A percentile compares a stretch with the other conserved stretches of the same genome.
Conservation (phyloP, 2,797 vertebrate species). For the Myotis vivesi region DNA sequence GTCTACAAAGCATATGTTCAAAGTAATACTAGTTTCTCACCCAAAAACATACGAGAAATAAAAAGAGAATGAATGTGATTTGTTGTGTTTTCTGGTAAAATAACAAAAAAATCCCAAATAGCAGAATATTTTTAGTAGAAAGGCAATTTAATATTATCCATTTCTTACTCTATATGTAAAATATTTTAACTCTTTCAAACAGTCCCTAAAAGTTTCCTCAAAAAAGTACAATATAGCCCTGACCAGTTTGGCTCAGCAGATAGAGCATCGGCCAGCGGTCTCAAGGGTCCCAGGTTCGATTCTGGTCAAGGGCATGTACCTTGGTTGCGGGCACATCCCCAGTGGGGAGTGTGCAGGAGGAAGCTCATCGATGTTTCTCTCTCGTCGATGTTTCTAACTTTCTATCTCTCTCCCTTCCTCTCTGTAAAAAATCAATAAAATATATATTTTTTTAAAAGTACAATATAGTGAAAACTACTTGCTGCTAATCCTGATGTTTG, state of each 20-base stretch:
- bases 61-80: not conserved
- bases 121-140: not conserved
- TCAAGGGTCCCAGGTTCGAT: too few species aligned
- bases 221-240: not conserved
- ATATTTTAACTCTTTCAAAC: slow-evolving; percentile 28
- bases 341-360: too few species aligned
- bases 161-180: not conserved
- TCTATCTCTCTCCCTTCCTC: too few species aligned
- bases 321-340: too few species aligned
- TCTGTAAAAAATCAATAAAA: too few species aligned
- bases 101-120: not conserved
- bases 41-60: not conserved
- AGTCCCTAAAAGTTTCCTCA: not conserved
- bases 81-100: slow-evolving; percentile 3
- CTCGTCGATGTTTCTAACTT: too few species aligned
- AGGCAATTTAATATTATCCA: not conserved
- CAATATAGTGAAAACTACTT: not conserved
- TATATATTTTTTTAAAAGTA: too few species aligned
- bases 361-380: too few species aligned
- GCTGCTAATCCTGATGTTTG: not conserved
- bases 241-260: too few species aligned
- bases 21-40: slow-evolving; percentile 22
- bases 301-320: too few species aligned
- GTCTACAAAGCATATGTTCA: not conserved
- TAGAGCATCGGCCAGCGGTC: too few species aligned